Evolutionary conservation across 2,888 invertebrate genomes (phyloP), one percentile per base, ranked within the genome.

Genomic region (Melipona bicolor): DNA sequence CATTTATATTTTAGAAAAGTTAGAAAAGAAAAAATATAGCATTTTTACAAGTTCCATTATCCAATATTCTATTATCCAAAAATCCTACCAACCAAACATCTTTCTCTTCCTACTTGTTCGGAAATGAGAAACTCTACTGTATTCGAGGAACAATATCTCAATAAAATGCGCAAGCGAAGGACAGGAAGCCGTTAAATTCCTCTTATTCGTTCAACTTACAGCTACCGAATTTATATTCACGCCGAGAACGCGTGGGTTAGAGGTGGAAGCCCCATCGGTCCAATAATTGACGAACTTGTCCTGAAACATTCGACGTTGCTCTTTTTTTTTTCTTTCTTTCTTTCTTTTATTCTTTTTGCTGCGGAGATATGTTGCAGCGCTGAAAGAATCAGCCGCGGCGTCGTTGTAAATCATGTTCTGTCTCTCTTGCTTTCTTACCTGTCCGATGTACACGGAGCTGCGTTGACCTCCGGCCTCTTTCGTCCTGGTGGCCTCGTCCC

Each of bases 251-350:
- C 91, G 88, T n/a, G 93, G 93, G 87, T 91, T 91, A 76, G 89
- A 82, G 72, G 90, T 92, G 43, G 90, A 86, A 65, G 90, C 87
- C 36, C 88, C 90, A 74, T 92, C 90, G 82, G 89, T 92, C 94
- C 94, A 94, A 87, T 94, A 94, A 88, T 94, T 93, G 87, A 94
- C 92, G 88, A 93, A 92, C 89, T 93, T 94, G 83, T 94, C 94
- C 94, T 94, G 91, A 86, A 93, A 93, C 79, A 87, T 81, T 83
- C 82, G 76, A 76, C 71, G 79, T 78, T 73, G 73, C 52, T 52
- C 36, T 36, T 56, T 77, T 83, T 62, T 27, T 74, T 69, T 27
- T 32, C 36, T 62, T 19, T 4, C 27, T 50, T 69, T 52, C n/a
- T 67, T 15, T 54, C 43, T 62, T 24, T 27, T 43, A 27, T 54